Conservation (phyloP, 2,113 vertebrate species). For the Rhinogobius similis region DNA sequence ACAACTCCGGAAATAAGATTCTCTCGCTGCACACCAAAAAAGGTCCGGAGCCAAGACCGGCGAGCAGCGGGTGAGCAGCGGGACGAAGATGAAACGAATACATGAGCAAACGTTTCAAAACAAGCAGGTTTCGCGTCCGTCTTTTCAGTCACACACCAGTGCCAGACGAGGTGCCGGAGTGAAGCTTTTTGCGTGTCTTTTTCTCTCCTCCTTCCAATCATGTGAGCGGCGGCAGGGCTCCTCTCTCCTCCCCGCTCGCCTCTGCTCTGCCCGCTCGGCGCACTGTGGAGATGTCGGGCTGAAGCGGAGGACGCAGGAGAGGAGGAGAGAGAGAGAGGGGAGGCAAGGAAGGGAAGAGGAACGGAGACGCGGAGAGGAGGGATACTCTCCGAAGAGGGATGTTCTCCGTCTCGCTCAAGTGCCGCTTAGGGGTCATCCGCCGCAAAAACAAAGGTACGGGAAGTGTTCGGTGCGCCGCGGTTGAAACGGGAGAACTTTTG, state of each 20-base stretch:
- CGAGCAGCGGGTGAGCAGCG: too few relatives aligned
- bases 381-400: slow-evolving; percentile 62
- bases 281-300: slow-evolving; percentile 65
- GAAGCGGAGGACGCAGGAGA: slow-evolving; percentile 45
- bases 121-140: too few relatives aligned
- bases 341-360: slow-evolving; percentile 28
- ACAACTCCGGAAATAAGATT: too few relatives aligned
- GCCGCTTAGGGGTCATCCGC: slow-evolving; percentile 88
- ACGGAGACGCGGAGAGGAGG: slow-evolving; percentile 39
- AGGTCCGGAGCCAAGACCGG: too few relatives aligned
- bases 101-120: too few relatives aligned
- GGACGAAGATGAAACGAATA: too few relatives aligned
- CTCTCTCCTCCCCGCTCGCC: slow-evolving; percentile 28
- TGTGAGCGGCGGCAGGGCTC: slow-evolving; percentile 66
- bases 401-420: slow-evolving; percentile 91
- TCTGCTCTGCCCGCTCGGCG: slow-evolving; percentile 42
- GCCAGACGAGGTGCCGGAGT: too few relatives aligned
- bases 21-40: too few relatives aligned
- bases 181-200: slow-evolving; percentile 16
- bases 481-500: not conserved
- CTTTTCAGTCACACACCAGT: too few relatives aligned
- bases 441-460: slow-evolving; percentile 84
- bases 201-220: slow-evolving; percentile 53
- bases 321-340: slow-evolving; percentile 7
- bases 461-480: slow-evolving; percentile 14